A percentile compares a stretch with the other conserved stretches of the same genome.
phyloP scores from a whole-genome alignment of 2,888 invertebrate species.

The Himalopsyche anomala region DNA sequence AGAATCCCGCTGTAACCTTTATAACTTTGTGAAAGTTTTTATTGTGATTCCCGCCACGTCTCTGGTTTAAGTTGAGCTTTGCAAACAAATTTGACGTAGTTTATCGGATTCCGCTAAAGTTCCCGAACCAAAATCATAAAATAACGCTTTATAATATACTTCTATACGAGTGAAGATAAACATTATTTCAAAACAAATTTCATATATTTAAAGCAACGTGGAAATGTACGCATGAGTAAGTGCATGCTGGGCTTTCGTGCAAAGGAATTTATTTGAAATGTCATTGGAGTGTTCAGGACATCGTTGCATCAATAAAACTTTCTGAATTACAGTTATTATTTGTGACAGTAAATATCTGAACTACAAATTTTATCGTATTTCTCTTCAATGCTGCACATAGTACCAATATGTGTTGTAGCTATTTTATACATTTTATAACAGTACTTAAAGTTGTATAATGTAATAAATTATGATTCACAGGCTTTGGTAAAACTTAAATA shows the following conservation, averaged over 20 bases:
- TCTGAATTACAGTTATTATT: background rate
- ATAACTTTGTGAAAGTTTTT: background rate
- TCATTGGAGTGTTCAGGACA: background rate
- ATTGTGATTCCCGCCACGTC: background rate
- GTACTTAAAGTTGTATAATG: too few relatives aligned
- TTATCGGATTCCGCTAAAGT: slow-evolving; percentile 19
- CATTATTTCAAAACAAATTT: slow-evolving; percentile 50
- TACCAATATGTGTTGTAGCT: too few relatives aligned
- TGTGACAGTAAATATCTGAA: too few relatives aligned
- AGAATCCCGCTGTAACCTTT: too few relatives aligned
- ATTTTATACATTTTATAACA: too few relatives aligned
- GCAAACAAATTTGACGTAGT: slow-evolving; percentile 10
- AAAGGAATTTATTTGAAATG: slow-evolving; percentile 4
- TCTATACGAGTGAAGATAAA: slow-evolving; percentile 50
- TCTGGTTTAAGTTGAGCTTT: slow-evolving; percentile 8
- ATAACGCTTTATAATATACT: slow-evolving; percentile 50
- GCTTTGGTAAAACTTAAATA: too few relatives aligned
- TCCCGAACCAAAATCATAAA: slow-evolving; percentile 42
- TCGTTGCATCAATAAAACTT: background rate
- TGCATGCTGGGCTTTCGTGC: background rate
- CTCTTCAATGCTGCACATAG: too few relatives aligned
- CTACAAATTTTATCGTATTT: too few relatives aligned
- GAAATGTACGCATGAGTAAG: slow-evolving; percentile 13
- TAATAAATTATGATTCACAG: too few relatives aligned
- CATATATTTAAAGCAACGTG: slow-evolving; percentile 44